Conservation (phyloP, 2,888 invertebrate species). For the Sipunculus nudus region DNA sequence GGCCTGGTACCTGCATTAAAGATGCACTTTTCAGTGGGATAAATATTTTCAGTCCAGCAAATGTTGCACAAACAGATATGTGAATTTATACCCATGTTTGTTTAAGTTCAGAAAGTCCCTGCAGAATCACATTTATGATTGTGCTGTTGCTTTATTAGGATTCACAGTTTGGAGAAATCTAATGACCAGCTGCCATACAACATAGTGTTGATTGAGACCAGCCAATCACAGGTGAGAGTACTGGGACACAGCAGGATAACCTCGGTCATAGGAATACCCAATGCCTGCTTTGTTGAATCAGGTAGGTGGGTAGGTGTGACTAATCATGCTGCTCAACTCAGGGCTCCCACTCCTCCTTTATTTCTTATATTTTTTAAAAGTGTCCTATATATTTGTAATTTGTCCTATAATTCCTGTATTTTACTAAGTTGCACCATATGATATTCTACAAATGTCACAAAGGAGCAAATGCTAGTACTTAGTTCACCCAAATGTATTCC, state of each 20-base stretch:
- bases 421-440: too few species aligned
- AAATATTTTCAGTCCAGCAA: too few species aligned
- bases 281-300: constrained; percentile 59
- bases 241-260: constrained; percentile 57
- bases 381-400: too few species aligned
- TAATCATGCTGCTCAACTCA: background rate
- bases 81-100: too few species aligned
- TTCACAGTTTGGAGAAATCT: constrained; percentile 57
- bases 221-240: constrained; percentile 32
- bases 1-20: too few species aligned
- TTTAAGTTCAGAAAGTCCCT: background rate
- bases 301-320: constrained; percentile 45
- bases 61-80: too few species aligned
- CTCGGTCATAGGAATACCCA: constrained; percentile 47
- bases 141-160: constrained; percentile 42
- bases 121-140: background rate
- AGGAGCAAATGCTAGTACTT: too few species aligned
- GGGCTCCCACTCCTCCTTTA: background rate
- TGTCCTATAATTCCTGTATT: too few species aligned
- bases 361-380: too few species aligned
- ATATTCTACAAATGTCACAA: too few species aligned
- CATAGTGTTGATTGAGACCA: constrained; percentile 45
- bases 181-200: constrained; percentile 52
- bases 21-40: too few species aligned
- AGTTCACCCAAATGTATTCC: too few species aligned